Evolutionary conservation across 2,797 vertebrate species (phyloP).

Genomic region (Poecilia picta): DNA sequence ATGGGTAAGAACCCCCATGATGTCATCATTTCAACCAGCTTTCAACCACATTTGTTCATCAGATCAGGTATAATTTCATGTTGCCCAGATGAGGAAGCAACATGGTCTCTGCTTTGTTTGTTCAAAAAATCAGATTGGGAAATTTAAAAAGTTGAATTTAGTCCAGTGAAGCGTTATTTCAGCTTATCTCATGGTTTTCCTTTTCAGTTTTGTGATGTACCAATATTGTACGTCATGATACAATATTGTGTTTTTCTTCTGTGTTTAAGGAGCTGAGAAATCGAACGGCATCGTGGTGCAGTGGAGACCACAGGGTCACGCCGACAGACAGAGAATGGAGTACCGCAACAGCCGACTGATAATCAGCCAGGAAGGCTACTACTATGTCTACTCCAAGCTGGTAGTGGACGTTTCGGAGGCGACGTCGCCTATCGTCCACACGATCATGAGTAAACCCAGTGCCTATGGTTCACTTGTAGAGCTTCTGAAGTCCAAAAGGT

Average conservation of each 20-base stretch:
- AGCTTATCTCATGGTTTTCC: not conserved
- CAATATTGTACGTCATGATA: not conserved
- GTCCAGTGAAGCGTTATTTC: not conserved
- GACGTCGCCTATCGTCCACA: conserved; percentile 56
- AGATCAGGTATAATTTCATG: not conserved
- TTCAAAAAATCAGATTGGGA: not conserved
- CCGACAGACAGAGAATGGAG: conserved; percentile 43
- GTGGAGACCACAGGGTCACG: conserved; percentile 34
- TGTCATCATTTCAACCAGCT: not conserved
- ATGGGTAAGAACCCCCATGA: conserved; percentile 46
- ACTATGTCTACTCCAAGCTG: conserved; percentile 76
- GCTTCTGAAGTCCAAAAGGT: conserved; percentile 71
- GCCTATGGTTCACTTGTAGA: conserved; percentile 48
- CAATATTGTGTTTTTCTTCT: not conserved
- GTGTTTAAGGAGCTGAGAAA: conserved; percentile 29
- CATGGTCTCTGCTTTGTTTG: not conserved
- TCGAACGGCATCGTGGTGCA: conserved; percentile 17
- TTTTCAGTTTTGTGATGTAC: not conserved
- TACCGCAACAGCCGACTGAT: conserved; percentile 46
- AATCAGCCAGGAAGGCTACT: conserved; percentile 54
- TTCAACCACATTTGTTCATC: not conserved
- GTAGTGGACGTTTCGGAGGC: conserved; percentile 39
- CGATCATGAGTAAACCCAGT: conserved; percentile 42
- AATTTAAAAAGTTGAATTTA: not conserved
- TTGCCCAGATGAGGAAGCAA: not conserved